These are phyloP conservation scores for Monochamus alternatus DNA, from an alignment of 2,888 invertebrate genomes.

Conservation along the genomic window DNA sequence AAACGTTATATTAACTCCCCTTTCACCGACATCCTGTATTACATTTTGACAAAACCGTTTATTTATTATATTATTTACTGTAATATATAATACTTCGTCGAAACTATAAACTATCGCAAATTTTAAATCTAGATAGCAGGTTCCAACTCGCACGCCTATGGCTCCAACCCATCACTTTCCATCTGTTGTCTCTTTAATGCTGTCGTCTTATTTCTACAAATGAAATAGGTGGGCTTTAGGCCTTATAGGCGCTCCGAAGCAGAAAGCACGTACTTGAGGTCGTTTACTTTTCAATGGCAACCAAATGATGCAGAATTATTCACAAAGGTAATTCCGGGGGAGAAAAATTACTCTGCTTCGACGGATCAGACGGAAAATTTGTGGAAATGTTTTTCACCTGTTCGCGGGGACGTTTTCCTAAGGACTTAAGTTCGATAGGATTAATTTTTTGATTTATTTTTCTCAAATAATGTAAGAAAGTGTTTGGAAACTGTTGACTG, in stretches of 20 bases:
- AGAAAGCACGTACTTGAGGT: constrained; percentile 44
- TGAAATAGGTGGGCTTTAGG: constrained; percentile 43
- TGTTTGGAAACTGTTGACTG: no score
- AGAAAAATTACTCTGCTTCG: constrained; percentile 34
- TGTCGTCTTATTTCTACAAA: constrained; percentile 43
- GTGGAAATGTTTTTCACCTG: constrained; percentile 12
- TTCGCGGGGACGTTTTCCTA: not conserved
- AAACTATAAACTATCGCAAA: no score
- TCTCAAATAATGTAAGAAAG: no score
- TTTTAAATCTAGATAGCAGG: no score
- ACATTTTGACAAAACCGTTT: no score
- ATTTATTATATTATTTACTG: no score
- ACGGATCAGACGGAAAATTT: constrained; percentile 24
- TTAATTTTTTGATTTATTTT: no score
- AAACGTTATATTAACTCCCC: no score
- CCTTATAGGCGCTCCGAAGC: constrained; percentile 40
- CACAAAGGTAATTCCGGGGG: constrained; percentile 38
- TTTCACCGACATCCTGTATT: no score
- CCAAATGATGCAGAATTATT: constrained; percentile 43
- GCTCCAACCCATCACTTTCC: constrained; percentile 11
- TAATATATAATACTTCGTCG: no score
- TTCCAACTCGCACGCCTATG: constrained; percentile 19
- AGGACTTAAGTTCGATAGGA: no score
- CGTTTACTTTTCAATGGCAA: constrained; percentile 44
- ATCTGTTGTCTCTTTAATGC: constrained; percentile 41